Evolutionary conservation across 2,797 vertebrate species (phyloP).

Genomic region (Craterocephalus amniculus): DNA sequence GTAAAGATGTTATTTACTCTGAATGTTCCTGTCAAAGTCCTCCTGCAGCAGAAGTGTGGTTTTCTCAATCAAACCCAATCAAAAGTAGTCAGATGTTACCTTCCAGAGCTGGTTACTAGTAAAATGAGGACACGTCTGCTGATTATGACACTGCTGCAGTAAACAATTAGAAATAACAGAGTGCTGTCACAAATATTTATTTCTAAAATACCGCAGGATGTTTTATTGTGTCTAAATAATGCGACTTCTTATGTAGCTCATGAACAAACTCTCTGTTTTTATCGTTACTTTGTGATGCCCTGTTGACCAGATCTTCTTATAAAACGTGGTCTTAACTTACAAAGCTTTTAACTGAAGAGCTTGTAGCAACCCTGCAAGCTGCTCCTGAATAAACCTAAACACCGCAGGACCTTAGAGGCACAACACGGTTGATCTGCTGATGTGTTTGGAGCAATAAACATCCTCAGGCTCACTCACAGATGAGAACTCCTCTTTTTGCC

Average conservation of each 20-base stretch:
- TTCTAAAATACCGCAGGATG: neutral
- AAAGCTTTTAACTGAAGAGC: neutral
- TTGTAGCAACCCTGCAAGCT: neutral
- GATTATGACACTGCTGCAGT: neutral
- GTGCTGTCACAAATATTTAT: neutral
- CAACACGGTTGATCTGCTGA: neutral
- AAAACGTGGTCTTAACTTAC: neutral
- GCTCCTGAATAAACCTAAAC: neutral
- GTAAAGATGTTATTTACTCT: neutral
- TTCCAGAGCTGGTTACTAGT: neutral
- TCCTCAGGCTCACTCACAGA: neutral
- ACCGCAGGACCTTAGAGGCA: neutral
- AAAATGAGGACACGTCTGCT: neutral
- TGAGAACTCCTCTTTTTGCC: neutral
- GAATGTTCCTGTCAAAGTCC: neutral
- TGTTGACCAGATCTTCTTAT: neutral
- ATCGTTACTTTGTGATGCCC: neutral
- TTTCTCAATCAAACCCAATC: neutral
- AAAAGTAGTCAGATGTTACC: neutral
- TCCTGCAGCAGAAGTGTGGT: neutral
- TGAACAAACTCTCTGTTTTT: neutral
- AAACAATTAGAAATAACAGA: neutral
- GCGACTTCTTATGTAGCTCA: neutral
- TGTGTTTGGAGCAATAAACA: slow-evolving; percentile 1
- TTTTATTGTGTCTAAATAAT: neutral